These are phyloP conservation scores for Galaxias olidus DNA, from an alignment of 2,797 vertebrate species.

Conservation along the genomic window DNA sequence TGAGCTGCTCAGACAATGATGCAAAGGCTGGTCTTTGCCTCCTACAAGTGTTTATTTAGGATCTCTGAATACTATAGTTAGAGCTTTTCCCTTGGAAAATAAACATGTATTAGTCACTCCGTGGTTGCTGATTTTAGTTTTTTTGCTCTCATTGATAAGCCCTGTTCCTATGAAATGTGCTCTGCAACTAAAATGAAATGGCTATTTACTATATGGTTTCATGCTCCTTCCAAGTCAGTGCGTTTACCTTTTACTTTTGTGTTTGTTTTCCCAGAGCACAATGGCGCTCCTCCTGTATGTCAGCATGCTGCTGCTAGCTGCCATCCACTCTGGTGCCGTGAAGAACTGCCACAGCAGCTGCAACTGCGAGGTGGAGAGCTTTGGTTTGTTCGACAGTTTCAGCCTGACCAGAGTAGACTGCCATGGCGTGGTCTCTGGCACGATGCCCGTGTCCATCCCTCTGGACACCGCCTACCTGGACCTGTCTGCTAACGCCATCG, in stretches of 20 bases:
- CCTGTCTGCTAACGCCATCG: slow-evolving; percentile 87
- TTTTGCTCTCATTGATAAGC: background rate
- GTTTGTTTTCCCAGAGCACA: slow-evolving; percentile 50
- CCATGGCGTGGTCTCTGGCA: slow-evolving; percentile 79
- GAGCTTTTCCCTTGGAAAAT: background rate
- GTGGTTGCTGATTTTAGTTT: background rate
- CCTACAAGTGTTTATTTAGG: slow-evolving; percentile 2
- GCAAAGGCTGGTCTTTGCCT: background rate
- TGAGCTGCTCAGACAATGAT: background rate
- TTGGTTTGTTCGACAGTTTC: slow-evolving; percentile 96
- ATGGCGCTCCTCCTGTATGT: slow-evolving; percentile 79
- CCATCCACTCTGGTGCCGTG: slow-evolving; percentile 59
- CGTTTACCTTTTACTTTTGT: background rate
- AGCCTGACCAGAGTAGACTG: slow-evolving; percentile 95
- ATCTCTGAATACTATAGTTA: background rate
- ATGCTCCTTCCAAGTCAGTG: background rate
- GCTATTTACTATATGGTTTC: background rate
- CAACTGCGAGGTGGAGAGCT: slow-evolving; percentile 92
- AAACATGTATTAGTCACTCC: too few species aligned
- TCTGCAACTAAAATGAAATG: background rate
- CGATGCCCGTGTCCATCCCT: slow-evolving; percentile 87
- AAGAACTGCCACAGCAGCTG: slow-evolving; percentile 89
- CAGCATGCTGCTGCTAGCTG: slow-evolving; percentile 67
- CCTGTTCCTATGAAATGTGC: too few species aligned
- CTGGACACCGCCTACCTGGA: slow-evolving; percentile 92